phyloP scores from a whole-genome alignment of 2,113 vertebrate genomes.

The Chascanopsetta lugubris region DNA sequence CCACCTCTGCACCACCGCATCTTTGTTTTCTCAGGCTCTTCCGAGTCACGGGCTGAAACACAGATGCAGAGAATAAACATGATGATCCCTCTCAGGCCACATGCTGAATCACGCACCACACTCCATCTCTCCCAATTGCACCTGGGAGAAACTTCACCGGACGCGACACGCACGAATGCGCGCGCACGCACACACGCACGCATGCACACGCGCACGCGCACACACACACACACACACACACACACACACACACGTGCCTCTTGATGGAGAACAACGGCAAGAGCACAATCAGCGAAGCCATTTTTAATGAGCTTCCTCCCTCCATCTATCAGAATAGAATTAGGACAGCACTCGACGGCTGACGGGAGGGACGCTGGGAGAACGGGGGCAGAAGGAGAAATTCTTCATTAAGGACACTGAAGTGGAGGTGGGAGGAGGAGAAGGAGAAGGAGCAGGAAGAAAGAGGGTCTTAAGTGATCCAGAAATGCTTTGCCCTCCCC shows the following conservation, averaged over 20 bases:
- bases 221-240: background rate
- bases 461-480: conserved; percentile 44
- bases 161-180: no score
- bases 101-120: conserved; percentile 11
- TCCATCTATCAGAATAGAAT: conserved; percentile 71
- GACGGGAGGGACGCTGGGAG: conserved; percentile 47
- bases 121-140: background rate
- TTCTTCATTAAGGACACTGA: conserved; percentile 70
- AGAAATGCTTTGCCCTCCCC: conserved; percentile 30
- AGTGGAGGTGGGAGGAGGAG: conserved; percentile 45
- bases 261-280: conserved; percentile 21
- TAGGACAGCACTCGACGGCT: conserved; percentile 59
- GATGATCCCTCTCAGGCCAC: background rate
- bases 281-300: conserved; percentile 63
- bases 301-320: conserved; percentile 69
- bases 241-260: background rate
- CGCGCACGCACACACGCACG: background rate
- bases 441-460: background rate
- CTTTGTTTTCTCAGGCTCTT: background rate
- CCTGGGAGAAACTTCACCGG: conserved; percentile 37
- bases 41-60: no score
- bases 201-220: background rate
- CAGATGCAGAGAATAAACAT: background rate
- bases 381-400: conserved; percentile 57
- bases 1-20: background rate